A percentile compares a stretch with the other conserved stretches of the same genome.
Conservation (phyloP, 2,888 invertebrate genomes). For the Fissipunctia ypsillon region DNA sequence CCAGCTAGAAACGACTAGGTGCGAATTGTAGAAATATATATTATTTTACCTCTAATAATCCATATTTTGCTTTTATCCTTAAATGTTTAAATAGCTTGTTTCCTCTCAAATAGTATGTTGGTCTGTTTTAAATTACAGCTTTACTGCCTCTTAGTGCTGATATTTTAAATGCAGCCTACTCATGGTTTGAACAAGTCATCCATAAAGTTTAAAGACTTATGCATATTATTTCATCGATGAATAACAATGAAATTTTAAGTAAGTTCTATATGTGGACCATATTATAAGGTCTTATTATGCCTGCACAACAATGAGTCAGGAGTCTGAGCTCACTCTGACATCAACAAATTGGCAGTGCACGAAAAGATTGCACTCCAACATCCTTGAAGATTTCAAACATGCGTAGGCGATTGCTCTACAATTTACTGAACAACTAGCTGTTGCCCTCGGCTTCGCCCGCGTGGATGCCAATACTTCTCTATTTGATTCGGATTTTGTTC, state of each 20-base stretch:
- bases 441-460: too few species aligned
- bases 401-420: constrained; percentile 71
- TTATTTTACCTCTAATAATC: constrained; percentile 44
- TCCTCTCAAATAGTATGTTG: constrained; percentile 34
- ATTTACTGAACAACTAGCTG: constrained; percentile 67
- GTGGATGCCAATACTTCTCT: too few species aligned
- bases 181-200: constrained; percentile 18
- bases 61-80: constrained; percentile 51
- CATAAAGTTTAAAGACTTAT: constrained; percentile 25
- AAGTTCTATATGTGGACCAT: constrained; percentile 55
- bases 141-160: constrained; percentile 11
- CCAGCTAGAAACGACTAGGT: constrained; percentile 31
- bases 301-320: constrained; percentile 71
- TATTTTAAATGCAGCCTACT: constrained; percentile 27
- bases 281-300: constrained; percentile 60
- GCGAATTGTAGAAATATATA: constrained; percentile 31
- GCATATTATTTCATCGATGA: constrained; percentile 39
- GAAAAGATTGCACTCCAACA: constrained; percentile 69
- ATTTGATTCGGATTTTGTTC: too few species aligned
- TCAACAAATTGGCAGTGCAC: constrained; percentile 71
- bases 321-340: constrained; percentile 78
- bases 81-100: constrained; percentile 45
- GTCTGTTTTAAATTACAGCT: constrained; percentile 23
- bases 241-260: constrained; percentile 42
- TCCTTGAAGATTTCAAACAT: constrained; percentile 65